These are phyloP conservation scores for Brachionus angularis DNA, from an alignment of 1,140 invertebrate species.

Conservation along the genomic window DNA sequence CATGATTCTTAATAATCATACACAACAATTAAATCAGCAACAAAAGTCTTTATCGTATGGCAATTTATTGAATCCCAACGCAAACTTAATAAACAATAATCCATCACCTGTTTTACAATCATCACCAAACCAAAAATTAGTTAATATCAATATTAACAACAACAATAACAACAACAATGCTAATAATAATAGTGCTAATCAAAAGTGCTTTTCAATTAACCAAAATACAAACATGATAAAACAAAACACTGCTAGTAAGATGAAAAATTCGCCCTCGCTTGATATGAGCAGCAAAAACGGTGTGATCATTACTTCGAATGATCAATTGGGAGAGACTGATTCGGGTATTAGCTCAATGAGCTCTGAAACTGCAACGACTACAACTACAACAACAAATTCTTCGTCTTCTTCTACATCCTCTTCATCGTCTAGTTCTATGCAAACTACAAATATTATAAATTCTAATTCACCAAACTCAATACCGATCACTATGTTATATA, in stretches of 20 bases:
- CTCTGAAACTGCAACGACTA: conserved; percentile 30
- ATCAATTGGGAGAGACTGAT: conserved; percentile 37
- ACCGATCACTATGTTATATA: conserved; percentile 1
- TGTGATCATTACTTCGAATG: conserved; percentile 14
- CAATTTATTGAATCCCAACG: conserved; percentile 10
- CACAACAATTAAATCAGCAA: not conserved
- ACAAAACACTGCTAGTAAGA: too few relatives aligned
- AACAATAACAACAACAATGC: too few relatives aligned
- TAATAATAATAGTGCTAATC: too few relatives aligned
- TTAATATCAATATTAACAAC: too few relatives aligned
- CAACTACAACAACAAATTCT: not conserved
- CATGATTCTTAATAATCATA: not conserved
- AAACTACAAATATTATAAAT: not conserved
- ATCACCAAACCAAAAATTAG: conserved; percentile 4
- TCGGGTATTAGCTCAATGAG: conserved; percentile 43
- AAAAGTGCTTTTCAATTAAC: too few relatives aligned
- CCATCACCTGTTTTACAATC: conserved; percentile 18
- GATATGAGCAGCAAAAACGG: conserved; percentile 25
- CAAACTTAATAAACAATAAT: too few relatives aligned
- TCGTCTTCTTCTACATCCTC: not conserved
- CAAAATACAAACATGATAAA: too few relatives aligned
- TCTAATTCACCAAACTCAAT: not conserved
- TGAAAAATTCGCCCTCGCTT: conserved; percentile 2
- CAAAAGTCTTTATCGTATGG: conserved; percentile 5
- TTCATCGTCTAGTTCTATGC: not conserved